These are phyloP conservation scores for Chymomyza fuscimana DNA, from an alignment of 2,888 invertebrate species.

Conservation along the genomic window DNA sequence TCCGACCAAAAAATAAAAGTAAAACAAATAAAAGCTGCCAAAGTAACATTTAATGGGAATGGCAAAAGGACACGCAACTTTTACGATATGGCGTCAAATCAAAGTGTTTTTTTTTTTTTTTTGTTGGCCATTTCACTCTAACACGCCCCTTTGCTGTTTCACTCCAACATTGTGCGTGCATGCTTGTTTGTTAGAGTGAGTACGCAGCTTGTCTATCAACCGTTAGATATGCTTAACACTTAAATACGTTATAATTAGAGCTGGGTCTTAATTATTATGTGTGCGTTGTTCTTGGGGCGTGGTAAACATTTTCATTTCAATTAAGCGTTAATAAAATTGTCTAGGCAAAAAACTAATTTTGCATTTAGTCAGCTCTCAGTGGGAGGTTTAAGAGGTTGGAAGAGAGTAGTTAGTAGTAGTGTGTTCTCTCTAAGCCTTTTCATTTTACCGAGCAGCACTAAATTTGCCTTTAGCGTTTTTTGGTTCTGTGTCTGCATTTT, in stretches of 20 bases:
- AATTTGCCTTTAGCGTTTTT: constrained; percentile 12
- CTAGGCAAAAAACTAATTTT: constrained; percentile 57
- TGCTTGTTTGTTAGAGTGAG: neutral
- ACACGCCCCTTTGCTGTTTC: constrained; percentile 13
- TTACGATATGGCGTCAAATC: constrained; percentile 18
- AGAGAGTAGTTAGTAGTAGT: constrained; percentile 25
- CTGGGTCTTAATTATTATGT: constrained; percentile 43
- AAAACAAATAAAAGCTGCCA: constrained; percentile 20
- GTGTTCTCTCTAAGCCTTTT: neutral
- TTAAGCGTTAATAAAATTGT: constrained; percentile 71
- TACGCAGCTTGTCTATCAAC: neutral
- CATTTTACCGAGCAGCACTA: neutral
- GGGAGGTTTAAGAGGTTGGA: too few relatives aligned
- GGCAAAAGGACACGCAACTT: neutral
- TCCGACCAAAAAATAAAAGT: constrained; percentile 13
- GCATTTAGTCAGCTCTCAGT: constrained; percentile 36
- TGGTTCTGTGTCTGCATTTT: neutral
- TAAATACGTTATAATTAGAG: constrained; percentile 58
- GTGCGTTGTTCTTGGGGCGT: constrained; percentile 13
- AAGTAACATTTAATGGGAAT: constrained; percentile 23
- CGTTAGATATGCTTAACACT: constrained; percentile 49
- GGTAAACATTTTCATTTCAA: constrained; percentile 61
- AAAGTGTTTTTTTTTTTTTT: constrained; percentile 21
- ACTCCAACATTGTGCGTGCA: neutral
- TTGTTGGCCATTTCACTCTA: constrained; percentile 21